Percentiles rank a stretch among this genome's conserved stretches.
Evolutionary conservation across 2,888 invertebrate genomes (phyloP).

Genomic region (Drosophila eohydei): DNA sequence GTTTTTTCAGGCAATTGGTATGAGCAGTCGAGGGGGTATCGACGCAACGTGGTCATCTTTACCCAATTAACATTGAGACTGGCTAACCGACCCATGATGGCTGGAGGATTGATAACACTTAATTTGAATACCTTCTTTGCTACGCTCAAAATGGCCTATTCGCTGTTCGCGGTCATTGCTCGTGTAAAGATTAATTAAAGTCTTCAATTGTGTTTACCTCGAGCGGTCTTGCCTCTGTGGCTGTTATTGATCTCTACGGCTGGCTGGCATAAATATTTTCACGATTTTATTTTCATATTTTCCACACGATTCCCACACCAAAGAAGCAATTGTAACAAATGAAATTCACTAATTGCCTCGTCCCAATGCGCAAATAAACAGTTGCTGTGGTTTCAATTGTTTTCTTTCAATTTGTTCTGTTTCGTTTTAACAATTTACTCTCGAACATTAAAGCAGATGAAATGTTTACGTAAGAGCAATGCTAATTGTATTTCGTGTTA

Average conservation of each 20-base stretch:
- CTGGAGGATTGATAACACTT: slow-evolving; percentile 56
- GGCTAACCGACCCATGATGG: slow-evolving; percentile 32
- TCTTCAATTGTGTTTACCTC: slow-evolving; percentile 6
- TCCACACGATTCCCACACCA: slow-evolving; percentile 10
- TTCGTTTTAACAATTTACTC: slow-evolving; percentile 41
- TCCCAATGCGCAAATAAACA: slow-evolving; percentile 70
- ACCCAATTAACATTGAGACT: slow-evolving; percentile 41
- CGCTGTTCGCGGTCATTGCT: slow-evolving; percentile 61
- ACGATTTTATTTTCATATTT: slow-evolving; percentile 29
- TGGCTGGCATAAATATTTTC: slow-evolving; percentile 12
- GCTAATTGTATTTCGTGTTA: background rate
- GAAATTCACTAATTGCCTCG: slow-evolving; percentile 71
- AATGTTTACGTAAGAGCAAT: slow-evolving; percentile 50
- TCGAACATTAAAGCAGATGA: slow-evolving; percentile 47
- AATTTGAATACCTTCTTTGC: slow-evolving; percentile 59
- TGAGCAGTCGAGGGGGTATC: slow-evolving; percentile 34
- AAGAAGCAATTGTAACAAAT: slow-evolving; percentile 36
- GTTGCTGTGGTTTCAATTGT: slow-evolving; percentile 35
- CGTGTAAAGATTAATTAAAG: slow-evolving; percentile 59
- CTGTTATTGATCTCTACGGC: slow-evolving; percentile 46
- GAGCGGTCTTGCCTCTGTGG: slow-evolving; percentile 7
- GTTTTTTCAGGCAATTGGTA: slow-evolving; percentile 66
- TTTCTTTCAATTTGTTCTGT: slow-evolving; percentile 30
- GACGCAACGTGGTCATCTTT: slow-evolving; percentile 50
- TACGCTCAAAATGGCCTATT: slow-evolving; percentile 71